These are phyloP conservation scores for Serranus cabrilla DNA, from an alignment of 2,797 vertebrate species.

Conservation along the genomic window DNA sequence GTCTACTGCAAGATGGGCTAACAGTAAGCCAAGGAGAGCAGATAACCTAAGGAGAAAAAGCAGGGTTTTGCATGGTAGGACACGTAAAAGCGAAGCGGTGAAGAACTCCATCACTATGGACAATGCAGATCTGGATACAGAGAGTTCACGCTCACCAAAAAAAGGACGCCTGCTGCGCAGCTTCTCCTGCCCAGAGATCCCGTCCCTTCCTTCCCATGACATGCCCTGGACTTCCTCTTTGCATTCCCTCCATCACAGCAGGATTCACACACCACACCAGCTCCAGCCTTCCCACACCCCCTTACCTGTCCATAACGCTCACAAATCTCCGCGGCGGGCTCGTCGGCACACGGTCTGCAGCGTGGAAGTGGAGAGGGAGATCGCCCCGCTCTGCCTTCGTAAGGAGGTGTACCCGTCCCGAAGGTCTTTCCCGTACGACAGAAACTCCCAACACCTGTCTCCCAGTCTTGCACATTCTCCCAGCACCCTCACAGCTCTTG, in stretches of 20 bases:
- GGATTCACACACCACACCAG: slow-evolving; percentile 35
- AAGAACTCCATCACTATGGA: slow-evolving; percentile 32
- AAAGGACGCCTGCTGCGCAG: slow-evolving; percentile 84
- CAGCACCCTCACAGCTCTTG: slow-evolving; percentile 76
- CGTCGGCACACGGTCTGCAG: slow-evolving; percentile 91
- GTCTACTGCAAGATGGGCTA: slow-evolving; percentile 1
- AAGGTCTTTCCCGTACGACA: slow-evolving; percentile 62
- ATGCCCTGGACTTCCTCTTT: slow-evolving; percentile 43
- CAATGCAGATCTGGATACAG: slow-evolving; percentile 29
- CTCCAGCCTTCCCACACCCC: slow-evolving; percentile 38
- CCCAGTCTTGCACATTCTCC: slow-evolving; percentile 62
- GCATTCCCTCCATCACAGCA: slow-evolving; percentile 57
- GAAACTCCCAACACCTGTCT: slow-evolving; percentile 50
- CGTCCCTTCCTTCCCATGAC: slow-evolving; percentile 61
- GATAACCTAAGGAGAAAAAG: slow-evolving; percentile 56
- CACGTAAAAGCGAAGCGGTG: slow-evolving; percentile 25
- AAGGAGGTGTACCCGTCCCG: slow-evolving; percentile 91
- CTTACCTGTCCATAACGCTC: slow-evolving; percentile 31
- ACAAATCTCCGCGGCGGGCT: slow-evolving; percentile 70
- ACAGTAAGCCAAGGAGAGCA: slow-evolving; percentile 19
- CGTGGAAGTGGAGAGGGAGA: slow-evolving; percentile 87
- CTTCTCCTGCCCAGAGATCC: slow-evolving; percentile 90
- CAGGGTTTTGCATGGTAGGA: slow-evolving; percentile 11
- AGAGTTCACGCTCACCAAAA: slow-evolving; percentile 7
- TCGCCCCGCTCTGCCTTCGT: slow-evolving; percentile 88